Base-by-base conservation (phyloP, 2,888 invertebrate species). In the Ceramica pisi region DNA sequence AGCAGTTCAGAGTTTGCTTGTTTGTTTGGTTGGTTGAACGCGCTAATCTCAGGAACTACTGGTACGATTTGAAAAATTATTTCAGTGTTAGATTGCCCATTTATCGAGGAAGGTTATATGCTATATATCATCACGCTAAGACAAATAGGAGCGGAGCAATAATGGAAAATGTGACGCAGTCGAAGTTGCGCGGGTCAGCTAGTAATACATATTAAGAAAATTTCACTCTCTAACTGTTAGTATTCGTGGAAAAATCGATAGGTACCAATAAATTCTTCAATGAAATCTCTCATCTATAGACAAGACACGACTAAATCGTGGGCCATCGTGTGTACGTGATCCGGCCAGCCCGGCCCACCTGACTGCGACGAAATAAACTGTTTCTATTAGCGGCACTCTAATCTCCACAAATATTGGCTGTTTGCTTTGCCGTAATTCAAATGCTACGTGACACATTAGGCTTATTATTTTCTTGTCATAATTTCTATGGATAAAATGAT, bases 381-480 rank as follows among this genome's bases (percentile, higher is more conserved):
- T 84, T 88, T 90, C 88, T 90, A 91, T 90, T 92, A 90, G 82
- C 81, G 64, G 71, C 81, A 82, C 88, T 88, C 86, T 91, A 88
- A 91, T 90, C 90, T 90, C 82, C 68, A 87, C 91, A 93, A 93
- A 94, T 93, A 93, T 91, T 91, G 89, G 86, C 75, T 90, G 90
- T 93, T 93, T 92, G 87, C 87, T 83, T 88, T 87, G 80, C 70
- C 78, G 86, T 90, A 91, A 93, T 93, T 92, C 90, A 80, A 82
- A 74, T 78, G 82, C 80, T 88, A 94, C 93, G 93, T 94, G 93
- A 92, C 90, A 79, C 84, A 88, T 89, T 90, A 86, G n/a, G 44
- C 80, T 82, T 84, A 87, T 88, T 89, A 87, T 90, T 88, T 85
- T 89, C 83, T 75, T 82, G 78, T 82, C 61, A 56, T 19, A 64